Conservation (phyloP, 2,888 invertebrate species). For the Pseudeuparius sepicola region DNA sequence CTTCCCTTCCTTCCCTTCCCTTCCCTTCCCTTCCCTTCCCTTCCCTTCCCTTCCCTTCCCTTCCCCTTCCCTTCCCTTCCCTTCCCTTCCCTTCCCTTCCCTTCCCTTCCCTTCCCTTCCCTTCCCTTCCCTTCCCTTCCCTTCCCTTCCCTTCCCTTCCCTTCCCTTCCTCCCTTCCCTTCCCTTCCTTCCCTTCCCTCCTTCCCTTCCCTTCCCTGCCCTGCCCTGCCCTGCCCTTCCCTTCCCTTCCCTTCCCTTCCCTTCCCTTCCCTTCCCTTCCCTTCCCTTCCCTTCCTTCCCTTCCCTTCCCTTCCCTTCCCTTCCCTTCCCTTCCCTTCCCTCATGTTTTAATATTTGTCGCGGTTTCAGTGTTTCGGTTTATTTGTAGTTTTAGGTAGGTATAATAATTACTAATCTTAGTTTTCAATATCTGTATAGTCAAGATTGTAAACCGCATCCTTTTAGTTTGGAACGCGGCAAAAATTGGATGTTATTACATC, state of each 20-base stretch:
- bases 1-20: constrained; percentile 3
- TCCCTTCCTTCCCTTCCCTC: neutral
- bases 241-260: constrained; percentile 3
- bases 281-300: constrained; percentile 3
- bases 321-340: constrained; percentile 3
- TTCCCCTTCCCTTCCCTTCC: constrained; percentile 3
- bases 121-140: too few species aligned
- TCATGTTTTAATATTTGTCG: too few species aligned
- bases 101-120: constrained; percentile 3
- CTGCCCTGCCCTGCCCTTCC: too few species aligned
- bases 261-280: constrained; percentile 3
- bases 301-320: constrained; percentile 3
- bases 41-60: constrained; percentile 3
- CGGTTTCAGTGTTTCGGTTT: too few species aligned
- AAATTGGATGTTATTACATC: too few species aligned
- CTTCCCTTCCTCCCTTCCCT: constrained; percentile 3
- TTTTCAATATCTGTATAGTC: too few species aligned
- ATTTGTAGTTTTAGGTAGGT: too few species aligned
- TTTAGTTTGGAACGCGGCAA: too few species aligned
- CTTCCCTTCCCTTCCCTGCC: too few species aligned
- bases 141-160: constrained; percentile 3
- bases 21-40: constrained; percentile 3
- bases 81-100: constrained; percentile 3
- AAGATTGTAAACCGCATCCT: too few species aligned
- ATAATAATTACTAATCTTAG: too few species aligned